Base-by-base conservation (phyloP, 2,797 vertebrate genomes). In the Helarctos malayanus region DNA sequence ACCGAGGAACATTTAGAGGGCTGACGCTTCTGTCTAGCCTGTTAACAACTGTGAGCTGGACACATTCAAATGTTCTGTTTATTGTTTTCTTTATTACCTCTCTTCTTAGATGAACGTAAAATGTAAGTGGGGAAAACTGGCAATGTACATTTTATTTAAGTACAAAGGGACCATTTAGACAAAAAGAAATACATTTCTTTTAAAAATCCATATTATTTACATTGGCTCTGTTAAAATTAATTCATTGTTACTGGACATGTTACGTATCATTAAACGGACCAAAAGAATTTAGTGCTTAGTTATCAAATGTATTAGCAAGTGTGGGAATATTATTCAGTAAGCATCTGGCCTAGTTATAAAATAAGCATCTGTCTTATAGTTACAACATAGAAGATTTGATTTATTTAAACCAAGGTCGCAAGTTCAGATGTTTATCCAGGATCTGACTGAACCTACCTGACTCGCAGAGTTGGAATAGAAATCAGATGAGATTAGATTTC, bases 301-400 rank as follows among this genome's bases (percentile, higher is more conserved):
- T 73, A 89, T 86, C 52, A 83, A 52, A 89, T 87, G 29, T 56
- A 80, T 83, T 27, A 96, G 35, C 29, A 96, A 95, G 68, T 83
- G n/a, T 90, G 78, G 75, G 45, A 86, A 80, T 41, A 35, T 59
- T 75, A 91, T 41, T 95, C 49, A 87, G 14, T 83, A 63, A 84
- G 68, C 21, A 83, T 90, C 69, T 96, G 45, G 14, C 25, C 38
- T 63, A 16, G 10, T 69, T 38, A 41, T 86, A 68, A 91, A 27
- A 57, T 83, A 83, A 92, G 45, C 45, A 87, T 91, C 83, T 87
- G 49, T 32, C 56, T 97, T 92, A 80, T 18, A 29, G 61, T 94
- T 90, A 78, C 10, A 76, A 56, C 79, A 63, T 69, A 63, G 54
- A 80, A 87, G 65, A 83, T 84, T 90, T 92, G 25, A 90, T 81